These are phyloP conservation scores for Drosophila pachea DNA, from an alignment of 1,140 invertebrate species.

Conservation along the genomic window DNA sequence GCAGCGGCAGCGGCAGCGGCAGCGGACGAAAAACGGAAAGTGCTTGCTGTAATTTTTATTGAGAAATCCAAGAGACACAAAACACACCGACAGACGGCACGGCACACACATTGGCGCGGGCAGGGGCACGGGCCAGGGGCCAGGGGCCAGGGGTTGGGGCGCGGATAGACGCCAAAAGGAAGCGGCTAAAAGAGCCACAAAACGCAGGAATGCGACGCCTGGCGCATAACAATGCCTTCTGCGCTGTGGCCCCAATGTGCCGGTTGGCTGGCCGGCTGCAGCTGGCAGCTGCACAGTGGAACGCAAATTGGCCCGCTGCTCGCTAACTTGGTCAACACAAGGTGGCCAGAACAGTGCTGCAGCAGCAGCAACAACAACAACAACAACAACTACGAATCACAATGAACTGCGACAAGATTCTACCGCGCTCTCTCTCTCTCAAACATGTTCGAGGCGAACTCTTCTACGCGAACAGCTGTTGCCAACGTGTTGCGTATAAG, in stretches of 20 bases:
- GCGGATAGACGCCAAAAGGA: slow-evolving; percentile 26
- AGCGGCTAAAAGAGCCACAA: slow-evolving; percentile 28
- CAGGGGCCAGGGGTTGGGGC: no score
- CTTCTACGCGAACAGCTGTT: slow-evolving; percentile 67
- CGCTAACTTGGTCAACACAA: slow-evolving; percentile 23
- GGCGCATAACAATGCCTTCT: slow-evolving; percentile 62
- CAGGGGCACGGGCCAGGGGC: no score
- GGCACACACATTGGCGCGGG: no score
- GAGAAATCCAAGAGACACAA: slow-evolving; percentile 50
- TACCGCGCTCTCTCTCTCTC: not conserved
- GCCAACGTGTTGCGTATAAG: slow-evolving; percentile 60
- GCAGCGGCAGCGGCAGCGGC: slow-evolving; percentile 9
- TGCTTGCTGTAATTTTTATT: slow-evolving; percentile 66
- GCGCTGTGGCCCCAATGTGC: slow-evolving; percentile 19
- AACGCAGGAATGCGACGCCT: slow-evolving; percentile 58
- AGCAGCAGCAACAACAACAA: slow-evolving; percentile 4
- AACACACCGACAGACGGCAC: not conserved
- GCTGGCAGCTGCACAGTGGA: slow-evolving; percentile 11
- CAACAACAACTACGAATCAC: slow-evolving; percentile 7
- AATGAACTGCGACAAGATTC: slow-evolving; percentile 5
- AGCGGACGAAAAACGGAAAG: slow-evolving; percentile 63
- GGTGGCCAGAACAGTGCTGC: slow-evolving; percentile 1
- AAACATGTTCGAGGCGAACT: slow-evolving; percentile 54
- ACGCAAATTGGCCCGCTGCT: slow-evolving; percentile 16
- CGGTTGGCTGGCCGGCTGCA: not conserved